phyloP scores from a whole-genome alignment of 2,888 invertebrate genomes.

The Opisthograptis luteolata region DNA sequence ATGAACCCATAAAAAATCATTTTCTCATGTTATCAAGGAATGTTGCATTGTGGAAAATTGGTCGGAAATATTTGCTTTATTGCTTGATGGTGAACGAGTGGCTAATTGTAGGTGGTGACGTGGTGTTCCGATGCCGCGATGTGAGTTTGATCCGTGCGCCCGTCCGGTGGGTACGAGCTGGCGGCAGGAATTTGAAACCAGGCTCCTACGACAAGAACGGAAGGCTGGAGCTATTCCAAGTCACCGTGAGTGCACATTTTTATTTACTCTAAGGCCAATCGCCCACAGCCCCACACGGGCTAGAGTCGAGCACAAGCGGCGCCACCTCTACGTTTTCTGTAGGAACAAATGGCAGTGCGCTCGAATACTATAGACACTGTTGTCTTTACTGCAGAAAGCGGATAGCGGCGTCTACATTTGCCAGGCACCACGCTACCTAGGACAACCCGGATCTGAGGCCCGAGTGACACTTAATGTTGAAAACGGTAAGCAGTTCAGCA shows the following conservation, averaged over 20 bases:
- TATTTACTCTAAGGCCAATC: no score
- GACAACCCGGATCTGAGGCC: conserved; percentile 86
- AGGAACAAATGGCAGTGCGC: no score
- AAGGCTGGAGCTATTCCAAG: conserved; percentile 93
- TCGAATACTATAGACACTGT: no score
- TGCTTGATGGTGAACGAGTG: conserved; percentile 13
- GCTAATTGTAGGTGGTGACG: conserved; percentile 90
- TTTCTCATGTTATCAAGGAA: conserved; percentile 17
- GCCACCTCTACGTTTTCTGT: no score
- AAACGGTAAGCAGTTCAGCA: conserved; percentile 83
- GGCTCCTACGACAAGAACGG: conserved; percentile 91
- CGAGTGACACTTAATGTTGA: conserved; percentile 90
- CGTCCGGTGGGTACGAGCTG: conserved; percentile 90
- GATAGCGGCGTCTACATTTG: conserved; percentile 94
- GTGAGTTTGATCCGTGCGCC: conserved; percentile 91
- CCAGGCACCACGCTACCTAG: conserved; percentile 88
- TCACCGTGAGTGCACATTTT: conserved; percentile 80
- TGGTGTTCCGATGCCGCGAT: conserved; percentile 96
- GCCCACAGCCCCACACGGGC: no score
- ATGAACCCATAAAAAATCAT: neutral
- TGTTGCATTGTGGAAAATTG: conserved; percentile 25
- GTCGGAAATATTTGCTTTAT: neutral
- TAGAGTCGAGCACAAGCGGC: no score
- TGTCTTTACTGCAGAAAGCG: conserved; percentile 82
- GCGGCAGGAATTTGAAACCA: conserved; percentile 88